Percentiles rank a stretch among this genome's conserved stretches.
Conservation (phyloP, 2,888 invertebrate species). For the Achlya flavicornis region DNA sequence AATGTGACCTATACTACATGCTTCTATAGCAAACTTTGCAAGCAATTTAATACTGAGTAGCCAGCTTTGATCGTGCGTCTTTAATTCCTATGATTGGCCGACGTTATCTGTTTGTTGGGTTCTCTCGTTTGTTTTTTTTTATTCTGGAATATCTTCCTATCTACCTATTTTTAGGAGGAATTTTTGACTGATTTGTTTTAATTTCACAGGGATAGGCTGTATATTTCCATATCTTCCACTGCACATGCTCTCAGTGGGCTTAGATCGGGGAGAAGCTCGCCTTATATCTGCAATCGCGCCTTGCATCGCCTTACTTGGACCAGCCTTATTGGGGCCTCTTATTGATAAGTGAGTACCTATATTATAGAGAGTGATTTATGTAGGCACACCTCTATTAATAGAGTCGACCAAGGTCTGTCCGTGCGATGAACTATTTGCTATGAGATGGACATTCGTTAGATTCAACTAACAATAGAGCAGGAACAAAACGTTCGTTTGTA, state of each 20-base stretch:
- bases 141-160: too few relatives aligned
- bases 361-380: slow-evolving; percentile 25
- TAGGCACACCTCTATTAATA: slow-evolving; percentile 11
- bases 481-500: not conserved
- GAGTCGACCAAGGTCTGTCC: not conserved
- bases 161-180: too few relatives aligned
- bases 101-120: not conserved
- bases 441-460: not conserved
- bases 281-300: slow-evolving; percentile 92
- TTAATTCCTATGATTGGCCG: not conserved
- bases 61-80: slow-evolving; percentile 8
- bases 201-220: slow-evolving; percentile 88
- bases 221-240: slow-evolving; percentile 92
- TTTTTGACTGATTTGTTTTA: slow-evolving; percentile 13
- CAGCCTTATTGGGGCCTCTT: slow-evolving; percentile 89
- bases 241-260: slow-evolving; percentile 89
- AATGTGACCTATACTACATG: slow-evolving; percentile 34
- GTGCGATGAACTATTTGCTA: slow-evolving; percentile 6
- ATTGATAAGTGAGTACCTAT: slow-evolving; percentile 87
- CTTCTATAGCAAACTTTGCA: slow-evolving; percentile 26
- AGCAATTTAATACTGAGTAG: slow-evolving; percentile 25
- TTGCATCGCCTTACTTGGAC: slow-evolving; percentile 90
- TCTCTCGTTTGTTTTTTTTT: too few relatives aligned
- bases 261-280: slow-evolving; percentile 89
- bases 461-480: not conserved